Conservation (phyloP, 1,140 invertebrate genomes). For the Sarcophaga peregrina region DNA sequence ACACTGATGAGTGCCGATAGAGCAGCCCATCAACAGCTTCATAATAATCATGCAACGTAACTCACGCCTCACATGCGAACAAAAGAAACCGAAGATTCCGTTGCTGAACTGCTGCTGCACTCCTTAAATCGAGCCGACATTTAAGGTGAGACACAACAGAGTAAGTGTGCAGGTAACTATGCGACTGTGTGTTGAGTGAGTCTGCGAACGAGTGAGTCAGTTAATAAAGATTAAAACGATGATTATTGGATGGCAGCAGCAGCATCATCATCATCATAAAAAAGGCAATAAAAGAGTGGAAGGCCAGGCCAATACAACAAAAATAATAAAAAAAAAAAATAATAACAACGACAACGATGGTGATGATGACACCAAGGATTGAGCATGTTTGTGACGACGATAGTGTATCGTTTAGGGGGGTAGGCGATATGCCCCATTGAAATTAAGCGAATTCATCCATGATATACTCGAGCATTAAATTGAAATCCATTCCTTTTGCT, state of each 20-base stretch:
- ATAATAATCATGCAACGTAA: not conserved
- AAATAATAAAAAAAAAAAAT: no score
- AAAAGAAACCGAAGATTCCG: not conserved
- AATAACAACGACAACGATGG: not conserved
- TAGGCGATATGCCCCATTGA: not conserved
- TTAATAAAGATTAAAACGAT: conserved; percentile 12
- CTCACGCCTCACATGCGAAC: not conserved
- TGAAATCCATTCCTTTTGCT: not conserved
- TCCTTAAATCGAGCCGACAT: not conserved
- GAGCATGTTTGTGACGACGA: no score
- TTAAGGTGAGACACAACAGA: no score
- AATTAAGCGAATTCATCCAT: not conserved
- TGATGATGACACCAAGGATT: not conserved
- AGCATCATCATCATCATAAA: no score
- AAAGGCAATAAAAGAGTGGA: not conserved
- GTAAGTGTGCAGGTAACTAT: no score
- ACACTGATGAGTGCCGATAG: not conserved
- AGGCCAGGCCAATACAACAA: not conserved
- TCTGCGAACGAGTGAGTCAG: not conserved
- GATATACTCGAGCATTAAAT: not conserved
- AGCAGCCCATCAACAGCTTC: not conserved
- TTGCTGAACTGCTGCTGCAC: not conserved
- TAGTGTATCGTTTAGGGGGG: not conserved
- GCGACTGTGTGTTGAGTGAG: no score
- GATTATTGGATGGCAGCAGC: not conserved